A percentile compares a stretch with the other conserved stretches of the same genome.
phyloP scores from a whole-genome alignment of 2,113 vertebrate species.

The Cisticola juncidis region DNA sequence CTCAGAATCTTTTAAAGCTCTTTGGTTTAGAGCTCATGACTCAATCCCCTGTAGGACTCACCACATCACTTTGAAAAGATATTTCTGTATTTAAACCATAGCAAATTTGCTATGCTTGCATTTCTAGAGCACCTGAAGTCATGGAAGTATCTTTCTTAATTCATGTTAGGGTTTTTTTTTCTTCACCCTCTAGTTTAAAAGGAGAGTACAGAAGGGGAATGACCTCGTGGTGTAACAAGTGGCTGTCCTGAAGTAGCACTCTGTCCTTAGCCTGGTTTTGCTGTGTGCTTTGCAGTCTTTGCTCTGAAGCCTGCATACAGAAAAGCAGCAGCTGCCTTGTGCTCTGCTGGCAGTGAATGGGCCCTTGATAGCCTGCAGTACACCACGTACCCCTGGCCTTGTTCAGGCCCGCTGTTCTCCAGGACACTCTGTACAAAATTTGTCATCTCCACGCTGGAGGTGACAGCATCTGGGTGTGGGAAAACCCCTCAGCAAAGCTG shows the following conservation, averaged over 20 bases:
- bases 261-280: conserved; percentile 8
- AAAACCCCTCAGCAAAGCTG: not conserved
- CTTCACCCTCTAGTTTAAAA: not conserved
- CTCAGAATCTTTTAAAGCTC: not conserved
- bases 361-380: conserved; percentile 1
- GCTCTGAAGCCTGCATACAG: not conserved
- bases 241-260: not conserved
- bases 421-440: conserved; percentile 8
- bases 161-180: accelerated
- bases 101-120: not conserved
- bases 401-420: conserved; percentile 1
- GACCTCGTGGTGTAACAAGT: not conserved
- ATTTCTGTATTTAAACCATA: not conserved
- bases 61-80: not conserved
- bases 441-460: not conserved
- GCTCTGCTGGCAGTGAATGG: not conserved
- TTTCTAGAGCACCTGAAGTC: not conserved
- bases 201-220: not conserved
- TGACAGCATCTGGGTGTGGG: not conserved
- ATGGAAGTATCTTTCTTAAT: not conserved
- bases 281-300: not conserved
- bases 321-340: conserved; percentile 12
- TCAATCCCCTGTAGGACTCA: not conserved
- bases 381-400: conserved; percentile 2
- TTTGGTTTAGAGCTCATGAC: not conserved